These are phyloP conservation scores for Cettia cetti DNA, from an alignment of 2,113 vertebrate species.

Conservation along the genomic window DNA sequence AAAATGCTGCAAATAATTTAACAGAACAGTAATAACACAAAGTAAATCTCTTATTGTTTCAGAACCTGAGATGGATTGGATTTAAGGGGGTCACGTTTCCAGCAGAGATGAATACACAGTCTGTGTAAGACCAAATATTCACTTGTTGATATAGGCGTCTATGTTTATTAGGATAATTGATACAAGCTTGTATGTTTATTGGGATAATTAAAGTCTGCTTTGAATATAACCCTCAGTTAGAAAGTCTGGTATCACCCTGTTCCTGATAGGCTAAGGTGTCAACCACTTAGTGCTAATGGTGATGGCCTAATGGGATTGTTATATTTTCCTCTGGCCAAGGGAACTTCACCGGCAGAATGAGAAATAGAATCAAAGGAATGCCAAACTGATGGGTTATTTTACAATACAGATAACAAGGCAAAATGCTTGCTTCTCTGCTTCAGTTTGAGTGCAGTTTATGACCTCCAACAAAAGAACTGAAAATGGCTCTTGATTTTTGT, in stretches of 20 bases:
- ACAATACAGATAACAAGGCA: not conserved
- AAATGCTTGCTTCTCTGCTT: not conserved
- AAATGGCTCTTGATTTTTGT: not conserved
- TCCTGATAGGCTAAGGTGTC: not conserved
- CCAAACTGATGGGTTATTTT: not conserved
- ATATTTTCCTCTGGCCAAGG: not conserved
- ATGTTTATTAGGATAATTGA: not conserved
- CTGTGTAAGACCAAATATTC: not conserved
- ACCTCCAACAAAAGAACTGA: not conserved
- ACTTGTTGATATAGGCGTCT: not conserved
- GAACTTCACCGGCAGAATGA: not conserved
- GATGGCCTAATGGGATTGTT: not conserved
- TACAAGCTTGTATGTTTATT: not conserved
- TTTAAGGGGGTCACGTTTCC: not conserved
- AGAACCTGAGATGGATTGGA: not conserved
- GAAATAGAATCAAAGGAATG: not conserved
- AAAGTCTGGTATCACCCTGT: not conserved
- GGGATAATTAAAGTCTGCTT: slow-evolving; percentile 3
- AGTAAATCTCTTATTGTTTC: not conserved
- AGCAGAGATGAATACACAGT: not conserved
- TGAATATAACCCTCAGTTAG: not conserved
- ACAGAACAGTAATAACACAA: not conserved
- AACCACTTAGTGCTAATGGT: not conserved
- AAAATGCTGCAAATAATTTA: not conserved
- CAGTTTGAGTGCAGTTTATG: not conserved